Base-by-base conservation (phyloP, 2,797 vertebrate species). In the Microchirus variegatus region DNA sequence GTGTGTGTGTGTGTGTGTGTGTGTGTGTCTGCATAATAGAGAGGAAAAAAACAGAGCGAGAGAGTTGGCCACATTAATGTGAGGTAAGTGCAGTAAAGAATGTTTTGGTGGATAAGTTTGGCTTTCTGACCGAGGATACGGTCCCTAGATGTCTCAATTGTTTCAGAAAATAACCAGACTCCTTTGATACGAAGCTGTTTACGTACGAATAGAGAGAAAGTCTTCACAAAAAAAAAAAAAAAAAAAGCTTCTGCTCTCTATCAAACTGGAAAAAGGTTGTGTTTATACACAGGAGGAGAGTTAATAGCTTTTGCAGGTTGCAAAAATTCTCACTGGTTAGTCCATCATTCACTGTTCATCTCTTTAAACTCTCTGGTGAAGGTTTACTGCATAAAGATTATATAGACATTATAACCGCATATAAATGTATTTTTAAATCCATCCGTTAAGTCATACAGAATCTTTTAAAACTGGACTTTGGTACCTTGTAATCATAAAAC, bases 101-200 rank as follows among this genome's bases (percentile, higher is more conserved):
- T 36, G 44, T 9, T 51, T 49, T 31, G 9, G 41, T 6, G 40
- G 58, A 62, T 41, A 3, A 51, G 35, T 67, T 59, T 78, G 70
- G 31, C 58, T 1, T 26, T 31, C 19, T n/a, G 12, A 50, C 41
- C 54, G 49, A 53, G 35, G 53, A 45, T 42, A 38, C 49, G 47
- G 50, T 53, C 59, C 53, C 53, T 44, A 48, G 59, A 67, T 56
- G 44, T 70, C 53, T 73, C 48, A 42, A 47, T 19, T 61, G 41
- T 60, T 51, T 80, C 10, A 53, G 55, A 77, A 50, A 82, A 47
- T 54, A 78, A 61, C 57, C 46, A 75, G 52, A 15, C 65, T 19
- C 17, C 47, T 42, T 53, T 60, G 36, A 66, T 66, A 57, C 51
- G n/a, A 76, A 69, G 46, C 57, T n/a, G 49, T 63, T 52, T 57